phyloP scores from a whole-genome alignment of 2,888 invertebrate species.

The Dendrolimus pini region DNA sequence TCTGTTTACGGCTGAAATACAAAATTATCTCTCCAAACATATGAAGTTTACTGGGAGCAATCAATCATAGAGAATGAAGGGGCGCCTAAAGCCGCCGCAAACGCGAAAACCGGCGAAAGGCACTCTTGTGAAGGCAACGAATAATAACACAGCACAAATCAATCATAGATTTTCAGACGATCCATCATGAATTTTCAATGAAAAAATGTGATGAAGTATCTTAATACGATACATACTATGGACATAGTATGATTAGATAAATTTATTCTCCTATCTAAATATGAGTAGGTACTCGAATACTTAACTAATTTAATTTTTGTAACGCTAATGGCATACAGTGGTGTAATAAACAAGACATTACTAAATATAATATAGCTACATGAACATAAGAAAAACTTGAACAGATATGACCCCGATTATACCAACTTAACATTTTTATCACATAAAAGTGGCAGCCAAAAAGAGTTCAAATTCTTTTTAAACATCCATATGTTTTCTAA shows the following conservation, averaged over 20 bases:
- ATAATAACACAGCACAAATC: slow-evolving; percentile 74
- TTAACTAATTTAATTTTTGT: too few species aligned
- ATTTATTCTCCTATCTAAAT: too few species aligned
- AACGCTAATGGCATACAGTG: too few species aligned
- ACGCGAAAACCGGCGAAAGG: slow-evolving; percentile 56
- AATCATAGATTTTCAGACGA: slow-evolving; percentile 74
- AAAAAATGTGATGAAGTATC: slow-evolving; percentile 33
- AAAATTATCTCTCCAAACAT: slow-evolving; percentile 73
- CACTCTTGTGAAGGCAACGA: slow-evolving; percentile 67
- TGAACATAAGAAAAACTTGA: too few species aligned
- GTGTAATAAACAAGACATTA: too few species aligned
- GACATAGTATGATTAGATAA: slow-evolving; percentile 4
- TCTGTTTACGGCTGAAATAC: slow-evolving; percentile 74
- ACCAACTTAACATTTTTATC: too few species aligned
- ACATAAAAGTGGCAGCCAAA: too few species aligned
- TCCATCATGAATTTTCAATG: slow-evolving; percentile 71
- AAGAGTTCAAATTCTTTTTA: too few species aligned
- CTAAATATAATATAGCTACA: too few species aligned
- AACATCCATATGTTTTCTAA: too few species aligned
- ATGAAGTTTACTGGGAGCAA: slow-evolving; percentile 69
- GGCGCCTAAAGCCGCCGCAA: slow-evolving; percentile 53
- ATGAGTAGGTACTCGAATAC: too few species aligned
- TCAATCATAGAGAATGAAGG: slow-evolving; percentile 66
- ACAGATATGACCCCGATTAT: too few species aligned
- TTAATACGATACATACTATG: slow-evolving; percentile 21